Percentiles rank a stretch among this genome's conserved stretches.
These are phyloP conservation scores for Perithous albicinctus DNA, from an alignment of 2,888 invertebrate genomes.

Conservation along the genomic window DNA sequence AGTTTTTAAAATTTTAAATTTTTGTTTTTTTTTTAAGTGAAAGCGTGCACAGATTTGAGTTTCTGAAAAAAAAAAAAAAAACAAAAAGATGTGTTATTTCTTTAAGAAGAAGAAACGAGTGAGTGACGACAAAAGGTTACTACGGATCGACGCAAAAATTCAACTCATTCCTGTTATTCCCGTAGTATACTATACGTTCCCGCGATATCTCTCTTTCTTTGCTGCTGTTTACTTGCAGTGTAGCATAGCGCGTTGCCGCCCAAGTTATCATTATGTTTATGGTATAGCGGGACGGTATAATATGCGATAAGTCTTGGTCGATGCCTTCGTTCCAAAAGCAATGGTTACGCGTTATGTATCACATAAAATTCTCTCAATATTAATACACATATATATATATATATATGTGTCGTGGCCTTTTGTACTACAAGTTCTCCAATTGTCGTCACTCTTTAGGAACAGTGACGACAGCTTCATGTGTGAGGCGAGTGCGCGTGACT, in stretches of 20 bases:
- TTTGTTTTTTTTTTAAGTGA: no score
- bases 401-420: neutral
- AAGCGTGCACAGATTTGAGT: no score
- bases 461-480: slow-evolving; percentile 2
- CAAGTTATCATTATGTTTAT: slow-evolving; percentile 57
- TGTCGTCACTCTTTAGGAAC: slow-evolving; percentile 2
- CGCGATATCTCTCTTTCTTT: slow-evolving; percentile 12
- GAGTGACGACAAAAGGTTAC: neutral
- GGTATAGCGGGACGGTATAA: slow-evolving; percentile 45
- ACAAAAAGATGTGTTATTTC: no score
- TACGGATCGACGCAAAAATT: neutral
- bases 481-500: neutral
- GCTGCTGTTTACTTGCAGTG: slow-evolving; percentile 31
- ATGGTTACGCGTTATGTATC: slow-evolving; percentile 11
- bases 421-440: slow-evolving; percentile 1
- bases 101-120: neutral
- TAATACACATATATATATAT: no score
- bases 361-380: slow-evolving; percentile 23
- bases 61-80: no score
- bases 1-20: no score
- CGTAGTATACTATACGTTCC: slow-evolving; percentile 8
- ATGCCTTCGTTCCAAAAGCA: slow-evolving; percentile 49
- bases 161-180: slow-evolving; percentile 28
- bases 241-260: slow-evolving; percentile 19
- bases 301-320: slow-evolving; percentile 57